Evolutionary conservation across 2,888 invertebrate genomes (phyloP), one percentile per base, ranked within the genome.

Genomic region (Hedya salicella): DNA sequence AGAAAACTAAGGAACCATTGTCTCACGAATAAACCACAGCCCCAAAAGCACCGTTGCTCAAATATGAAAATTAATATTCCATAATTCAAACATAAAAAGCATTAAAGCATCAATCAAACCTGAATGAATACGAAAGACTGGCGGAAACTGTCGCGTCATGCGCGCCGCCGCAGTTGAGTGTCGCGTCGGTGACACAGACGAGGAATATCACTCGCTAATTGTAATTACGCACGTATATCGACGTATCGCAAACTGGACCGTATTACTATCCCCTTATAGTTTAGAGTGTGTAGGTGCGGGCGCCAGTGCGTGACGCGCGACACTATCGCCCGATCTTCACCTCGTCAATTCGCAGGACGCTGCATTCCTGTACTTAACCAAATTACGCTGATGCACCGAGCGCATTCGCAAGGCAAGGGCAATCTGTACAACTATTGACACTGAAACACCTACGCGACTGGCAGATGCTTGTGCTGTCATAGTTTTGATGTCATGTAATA

Each of bases 301-400:
- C 30, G 62, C 50, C 60, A 62, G 68, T 49, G 54, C 48, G 50
- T 63, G 67, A 48, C 65, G 59, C 53, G 46, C 54, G 42, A 36
- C 39, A 50, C 30, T 63, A 32, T 60, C 68, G 62, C 59, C 39
- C 46, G 68, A 66, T 67, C 65, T 53, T 52, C 57, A 70, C 76
- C 44, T 42, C 39, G 53, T 42, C 56, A 68, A 62, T 62, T 66
- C 52, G 69, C 70, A 61, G 65, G 70, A 67, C 67, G 56, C 67
- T n/a, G 46, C 60, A 42, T 61, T 52, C 61, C 61, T 57, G 52
- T 54, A 62, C 75, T 80, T 80, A 78, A 82, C 83, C 82, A 78
- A 82, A 81, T 81, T 82, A 80, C 78, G 81, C 50, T 39, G 50
- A 49, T 60, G 39, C 39, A 19, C 13, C 40, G 60, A 25, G 60